Conservation (phyloP, 2,888 invertebrate species). For the Petrophora chlorosata region DNA sequence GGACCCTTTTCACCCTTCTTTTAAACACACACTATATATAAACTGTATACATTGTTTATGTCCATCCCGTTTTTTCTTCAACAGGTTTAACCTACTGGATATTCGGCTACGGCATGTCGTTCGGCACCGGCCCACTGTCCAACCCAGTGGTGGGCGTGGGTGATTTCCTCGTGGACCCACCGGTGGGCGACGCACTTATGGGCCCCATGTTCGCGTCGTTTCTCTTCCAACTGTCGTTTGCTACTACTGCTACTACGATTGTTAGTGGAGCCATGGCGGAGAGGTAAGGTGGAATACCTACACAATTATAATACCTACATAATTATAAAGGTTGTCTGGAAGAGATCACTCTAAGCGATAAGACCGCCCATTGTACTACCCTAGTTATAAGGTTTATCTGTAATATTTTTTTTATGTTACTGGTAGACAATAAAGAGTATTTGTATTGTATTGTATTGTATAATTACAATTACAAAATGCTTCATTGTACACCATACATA, state of each 20-base stretch:
- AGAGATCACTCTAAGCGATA: no score
- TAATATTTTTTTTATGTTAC: no score
- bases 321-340: no score
- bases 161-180: conserved; percentile 91
- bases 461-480: no score
- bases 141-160: conserved; percentile 94
- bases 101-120: conserved; percentile 96
- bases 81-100: conserved; percentile 95
- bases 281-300: conserved; percentile 84
- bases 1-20: no score
- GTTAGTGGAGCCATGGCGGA: conserved; percentile 98
- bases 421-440: no score
- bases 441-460: no score
- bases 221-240: conserved; percentile 94
- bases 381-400: no score
- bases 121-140: conserved; percentile 88
- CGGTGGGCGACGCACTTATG: conserved; percentile 89
- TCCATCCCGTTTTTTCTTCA: not conserved
- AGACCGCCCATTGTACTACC: no score
- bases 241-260: conserved; percentile 95
- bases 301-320: not conserved
- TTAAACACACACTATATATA: no score
- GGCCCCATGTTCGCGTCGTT: conserved; percentile 94
- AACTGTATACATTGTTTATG: not conserved
- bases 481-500: no score